Percentiles rank a stretch among this genome's conserved stretches.
phyloP scores from a whole-genome alignment of 2,888 invertebrate species.

The Eustalomyia histrio region DNA sequence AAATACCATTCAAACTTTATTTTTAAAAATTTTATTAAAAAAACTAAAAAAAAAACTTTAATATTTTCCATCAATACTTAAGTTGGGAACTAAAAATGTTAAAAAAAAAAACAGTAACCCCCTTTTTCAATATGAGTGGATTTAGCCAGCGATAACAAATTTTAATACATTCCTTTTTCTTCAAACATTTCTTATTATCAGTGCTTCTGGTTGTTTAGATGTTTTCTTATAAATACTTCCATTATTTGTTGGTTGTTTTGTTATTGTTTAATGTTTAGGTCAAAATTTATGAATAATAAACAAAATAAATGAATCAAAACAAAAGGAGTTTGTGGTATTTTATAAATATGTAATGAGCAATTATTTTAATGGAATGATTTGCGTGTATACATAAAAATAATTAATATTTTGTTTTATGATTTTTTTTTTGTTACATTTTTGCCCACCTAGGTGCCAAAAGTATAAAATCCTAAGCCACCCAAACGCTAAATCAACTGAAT shows the following conservation, averaged over 20 bases:
- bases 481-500: no score
- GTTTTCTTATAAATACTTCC: slow-evolving; percentile 14
- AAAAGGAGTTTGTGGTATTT: slow-evolving; percentile 19
- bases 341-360: slow-evolving; percentile 8
- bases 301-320: not conserved
- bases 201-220: slow-evolving; percentile 3
- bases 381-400: not conserved
- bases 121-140: no score
- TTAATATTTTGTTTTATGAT: no score
- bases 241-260: slow-evolving; percentile 24
- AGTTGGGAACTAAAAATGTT: no score
- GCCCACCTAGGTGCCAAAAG: no score
- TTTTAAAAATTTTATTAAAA: no score
- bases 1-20: no score
- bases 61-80: no score
- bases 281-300: slow-evolving; percentile 44
- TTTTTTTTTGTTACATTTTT: no score
- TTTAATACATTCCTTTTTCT: not conserved
- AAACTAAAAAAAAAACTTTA: no score
- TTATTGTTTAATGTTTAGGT: slow-evolving; percentile 24
- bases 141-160: not conserved
- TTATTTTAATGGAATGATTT: slow-evolving; percentile 31
- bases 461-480: no score
- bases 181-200: slow-evolving; percentile 27
- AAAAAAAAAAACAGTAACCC: no score